Evolutionary conservation across 2,113 vertebrate species (phyloP).

Genomic region (Myrmecophaga tridactyla): DNA sequence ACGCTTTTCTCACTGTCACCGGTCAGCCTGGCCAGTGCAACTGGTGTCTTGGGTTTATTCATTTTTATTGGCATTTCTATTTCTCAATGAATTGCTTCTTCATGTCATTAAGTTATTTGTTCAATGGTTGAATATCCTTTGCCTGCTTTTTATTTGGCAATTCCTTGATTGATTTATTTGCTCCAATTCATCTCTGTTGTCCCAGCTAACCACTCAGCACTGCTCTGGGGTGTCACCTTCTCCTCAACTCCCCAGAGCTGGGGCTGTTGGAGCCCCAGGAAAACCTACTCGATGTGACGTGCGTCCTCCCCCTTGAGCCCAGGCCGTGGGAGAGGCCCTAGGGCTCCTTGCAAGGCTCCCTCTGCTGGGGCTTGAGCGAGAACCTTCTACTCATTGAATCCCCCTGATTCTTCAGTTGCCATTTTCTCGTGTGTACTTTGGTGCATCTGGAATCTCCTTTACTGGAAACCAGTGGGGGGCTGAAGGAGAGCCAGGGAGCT

Average conservation of each 20-base stretch:
- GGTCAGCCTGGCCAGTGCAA: neutral
- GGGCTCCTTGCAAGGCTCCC: no score
- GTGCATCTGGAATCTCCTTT: neutral
- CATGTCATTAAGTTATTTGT: no score
- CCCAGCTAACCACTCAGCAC: neutral
- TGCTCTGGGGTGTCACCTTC: neutral
- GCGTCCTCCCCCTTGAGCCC: neutral
- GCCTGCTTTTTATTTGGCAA: neutral
- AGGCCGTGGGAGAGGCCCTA: rapidly evolving
- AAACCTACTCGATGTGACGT: rapidly evolving
- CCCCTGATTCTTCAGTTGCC: neutral
- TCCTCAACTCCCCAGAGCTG: neutral
- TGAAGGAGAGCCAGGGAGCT: rapidly evolving
- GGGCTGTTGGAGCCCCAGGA: neutral
- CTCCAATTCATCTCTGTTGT: neutral
- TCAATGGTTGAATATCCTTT: neutral
- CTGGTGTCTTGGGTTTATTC: neutral
- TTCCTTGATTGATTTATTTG: neutral
- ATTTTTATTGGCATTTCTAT: neutral
- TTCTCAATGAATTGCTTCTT: neutral
- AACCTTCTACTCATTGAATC: neutral
- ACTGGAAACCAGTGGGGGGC: neutral
- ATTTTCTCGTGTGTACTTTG: rapidly evolving
- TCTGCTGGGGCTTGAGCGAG: neutral
- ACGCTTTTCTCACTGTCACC: no score